Base-by-base conservation (phyloP, 2,888 invertebrate species). In the Danaus chrysippus region DNA sequence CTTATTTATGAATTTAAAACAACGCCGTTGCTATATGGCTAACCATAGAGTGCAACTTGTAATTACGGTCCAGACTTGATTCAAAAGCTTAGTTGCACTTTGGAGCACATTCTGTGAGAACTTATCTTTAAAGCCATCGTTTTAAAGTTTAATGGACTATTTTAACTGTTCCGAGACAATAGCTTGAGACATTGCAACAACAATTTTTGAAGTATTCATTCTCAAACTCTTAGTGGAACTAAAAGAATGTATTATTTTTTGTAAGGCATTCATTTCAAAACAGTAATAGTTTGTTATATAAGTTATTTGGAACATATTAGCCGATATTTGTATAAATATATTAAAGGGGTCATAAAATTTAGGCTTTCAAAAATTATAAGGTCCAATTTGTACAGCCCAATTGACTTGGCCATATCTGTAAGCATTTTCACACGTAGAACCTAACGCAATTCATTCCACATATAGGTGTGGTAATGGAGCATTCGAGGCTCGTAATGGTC, bases 111-210 rank as follows among this genome's bases (percentile, higher is more conserved):
- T 66, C 53, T 56, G 52, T 43, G 19, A 54, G 54, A 53, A 59
- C 66, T 62, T 64, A 64, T 64, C 61, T 63, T 58, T 63, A 55
- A 63, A 58, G 61, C 63, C 59, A 55, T 56, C 53, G 61, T 60
- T 64, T 69, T 67, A 67, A 67, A 71, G 63, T 70, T 68, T 70
- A 70, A 73, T 73, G 65, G 68, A 64, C 60, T 67, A 66, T 66
- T 69, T 60, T 63, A 71, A 66, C 62, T 68, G 68, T 68, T 70
- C 68, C 57, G 62, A 57, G 58, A 62, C 59, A 58, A 68, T 56
- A 62, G 57, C 60, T 67, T 41, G 53, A 61, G 54, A 17, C 54
- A 49, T 49, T 49, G 49, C 17, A 17, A 49, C 15, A 49, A 49
- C n/a, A 49, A 34, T 34, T 49, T 17, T 49, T 15, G 17, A 49